Evolutionary conservation across 1,140 invertebrate genomes (phyloP), one percentile per base, ranked within the genome.

Genomic region (Neotoxoptera formosana): DNA sequence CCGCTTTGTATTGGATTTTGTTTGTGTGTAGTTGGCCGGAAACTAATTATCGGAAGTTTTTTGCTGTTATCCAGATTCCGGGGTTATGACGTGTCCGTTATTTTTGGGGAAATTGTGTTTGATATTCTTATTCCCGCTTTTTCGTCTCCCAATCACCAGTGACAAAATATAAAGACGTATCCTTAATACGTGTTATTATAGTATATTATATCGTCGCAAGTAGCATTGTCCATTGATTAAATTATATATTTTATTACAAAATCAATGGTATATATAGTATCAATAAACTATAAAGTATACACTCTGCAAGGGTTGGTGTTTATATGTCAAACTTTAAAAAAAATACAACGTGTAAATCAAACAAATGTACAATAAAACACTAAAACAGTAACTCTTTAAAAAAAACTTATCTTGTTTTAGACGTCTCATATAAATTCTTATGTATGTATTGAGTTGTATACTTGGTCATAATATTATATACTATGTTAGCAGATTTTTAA

Each of bases 21-120:
- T 93, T 86, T 48, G 81, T 41, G 91, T 86, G 91, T 36, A 92
- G 91, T 92, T 48, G 41, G 41, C 76, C 91, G 90, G 91, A 93
- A 93, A 86, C 91, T 93, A 93, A 93, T 93, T 93, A 92, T 92
- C 90, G 90, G 60, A 92, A 91, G 36, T 91, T 91, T 90, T 90
- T 56, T 90, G 60, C 60, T 76, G 60, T 76, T 76, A 76, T 76
- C 60, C 60, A 76, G 60, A 76, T 76, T 76, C n/a, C 60, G n/a
- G 84, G 84, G 84, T 86, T 86, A 86, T 86, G 84, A 86, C 23
- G 84, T 47, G 84, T 47, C 11, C 84, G 84, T 86, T 86, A 86
- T 25, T 86, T 45, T 86, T 86, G 36, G 81, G 81, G 34, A 83
- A 41, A 83, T 83, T 83, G 81, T 83, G 20, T 76, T 83, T 83